These are phyloP conservation scores for Hyphantria cunea DNA, from an alignment of 1,140 invertebrate species.

Conservation along the genomic window DNA sequence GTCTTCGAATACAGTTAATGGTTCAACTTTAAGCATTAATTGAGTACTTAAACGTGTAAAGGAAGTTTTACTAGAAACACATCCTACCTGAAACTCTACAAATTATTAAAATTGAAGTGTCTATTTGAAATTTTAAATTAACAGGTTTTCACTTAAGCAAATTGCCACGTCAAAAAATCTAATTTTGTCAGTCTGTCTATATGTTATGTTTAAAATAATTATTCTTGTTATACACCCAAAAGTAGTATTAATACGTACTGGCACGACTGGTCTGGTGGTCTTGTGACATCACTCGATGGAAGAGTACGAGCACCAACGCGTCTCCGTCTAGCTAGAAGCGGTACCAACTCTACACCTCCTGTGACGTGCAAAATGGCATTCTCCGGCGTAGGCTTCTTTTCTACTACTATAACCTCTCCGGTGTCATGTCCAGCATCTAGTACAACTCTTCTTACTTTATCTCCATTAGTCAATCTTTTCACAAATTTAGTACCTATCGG, in stretches of 20 bases:
- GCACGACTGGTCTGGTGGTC: conserved; percentile 65
- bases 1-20: neutral
- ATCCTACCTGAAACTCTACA: no score
- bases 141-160: no score
- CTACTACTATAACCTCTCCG: conserved; percentile 28
- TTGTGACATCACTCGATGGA: conserved; percentile 84
- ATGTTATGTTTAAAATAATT: no score
- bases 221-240: no score
- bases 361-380: conserved; percentile 77
- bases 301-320: conserved; percentile 67
- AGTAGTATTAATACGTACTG: conserved; percentile 55
- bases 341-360: conserved; percentile 86
- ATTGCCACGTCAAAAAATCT: no score
- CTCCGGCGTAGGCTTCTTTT: conserved; percentile 77
- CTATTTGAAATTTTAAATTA: no score
- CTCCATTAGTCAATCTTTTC: conserved; percentile 62
- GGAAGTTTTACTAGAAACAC: no score
- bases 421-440: conserved; percentile 30
- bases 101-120: no score
- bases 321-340: conserved; percentile 83
- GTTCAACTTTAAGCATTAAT: neutral
- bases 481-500: conserved; percentile 59
- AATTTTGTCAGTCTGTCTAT: no score
- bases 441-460: conserved; percentile 43
- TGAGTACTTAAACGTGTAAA: neutral